Base-by-base conservation (phyloP, 2,797 vertebrate genomes). In the Pseudocheirus occidentalis region DNA sequence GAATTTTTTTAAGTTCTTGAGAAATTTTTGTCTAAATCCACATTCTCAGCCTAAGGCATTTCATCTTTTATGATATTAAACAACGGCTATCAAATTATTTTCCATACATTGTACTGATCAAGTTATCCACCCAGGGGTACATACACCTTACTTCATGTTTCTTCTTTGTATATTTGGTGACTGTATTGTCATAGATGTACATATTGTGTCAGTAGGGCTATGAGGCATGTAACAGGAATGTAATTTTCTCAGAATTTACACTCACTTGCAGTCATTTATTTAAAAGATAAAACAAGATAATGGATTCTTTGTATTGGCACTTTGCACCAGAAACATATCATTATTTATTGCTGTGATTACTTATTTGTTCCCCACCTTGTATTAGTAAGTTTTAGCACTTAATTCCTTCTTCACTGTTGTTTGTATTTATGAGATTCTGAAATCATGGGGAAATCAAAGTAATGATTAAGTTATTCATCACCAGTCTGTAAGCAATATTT, bases 131-230 rank as follows among this genome's bases (percentile, higher is more conserved):
- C 98, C 98, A 98, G 98, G 98, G 98, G 98, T 98, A 98, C 97
- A 98, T 98, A 98, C 98, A 98, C 98, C 98, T 98, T 98, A 98
- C 98, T 99, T 99, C 99, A 99, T 99, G 99, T 99, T 99, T 99
- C 98, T 98, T 99, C 99, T 99, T 99, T 99, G 99, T 99, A 99
- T 99, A 99, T 99, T 99, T 99, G 99, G 99, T 99, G 99, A 99
- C 99, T 98, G 99, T 99, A 99, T 99, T 99, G 99, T 99, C 99
- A 99, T 99, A 99, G 99, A 99, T 99, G 99, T 99, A 99, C 99
- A 99, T 99, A 99, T 98, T 99, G 99, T 99, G 99, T 99, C 99
- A 98, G 99, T 99, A 99, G 99, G 99, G 98, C 98, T 99, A 99
- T 99, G 99, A 99, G 99, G 99, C 99, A 99, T 99, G 99, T 98